Base-by-base conservation (phyloP, 2,888 invertebrate genomes). In the Iselma pallidipennis region DNA sequence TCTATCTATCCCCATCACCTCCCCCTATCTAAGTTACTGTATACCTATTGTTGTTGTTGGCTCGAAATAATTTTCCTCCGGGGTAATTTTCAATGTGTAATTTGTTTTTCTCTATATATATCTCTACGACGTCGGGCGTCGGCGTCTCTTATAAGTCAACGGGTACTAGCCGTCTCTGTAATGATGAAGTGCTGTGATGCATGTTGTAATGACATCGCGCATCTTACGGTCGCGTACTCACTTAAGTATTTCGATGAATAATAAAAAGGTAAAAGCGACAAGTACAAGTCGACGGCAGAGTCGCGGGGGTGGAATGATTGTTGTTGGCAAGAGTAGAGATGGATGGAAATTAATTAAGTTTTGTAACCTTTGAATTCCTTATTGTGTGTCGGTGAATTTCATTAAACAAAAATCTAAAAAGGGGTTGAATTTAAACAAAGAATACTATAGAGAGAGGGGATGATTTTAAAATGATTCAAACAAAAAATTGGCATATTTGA, bases 171-270 rank as follows among this genome's bases (percentile, higher is more conserved):
- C n/a, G n/a, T n/a, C n/a, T n/a, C n/a, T n/a, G n/a, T n/a, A 21
- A 42, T 69, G 65, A 69, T 66, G 67, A 68, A 69, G 69, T 68
- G 63, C 65, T 60, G 55, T 63, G 66, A 66, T 68, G 70, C 64
- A 64, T 68, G 61, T 53, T 54, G 29, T 66, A 68, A 70, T 60
- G 68, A 68, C 68, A 58, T 68, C 65, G 66, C 65, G 66, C 64
- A 66, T 70, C 70, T 68, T 64, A 69, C 67, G 64, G 67, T 61
- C 66, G 68, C 63, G 64, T 64, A 63, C 63, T 66, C 66, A 62
- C 67, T 67, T 63, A 69, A 70, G 68, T 67, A 67, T 59, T 65
- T 63, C 67, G 65, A 71, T 71, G 71, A 69, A 70, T 71, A 70
- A 70, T 71, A 70, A 71, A 68, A 66, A 63, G 61, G 9, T 33